phyloP scores from a whole-genome alignment of 2,113 vertebrate species.

The Gila orcuttii region DNA sequence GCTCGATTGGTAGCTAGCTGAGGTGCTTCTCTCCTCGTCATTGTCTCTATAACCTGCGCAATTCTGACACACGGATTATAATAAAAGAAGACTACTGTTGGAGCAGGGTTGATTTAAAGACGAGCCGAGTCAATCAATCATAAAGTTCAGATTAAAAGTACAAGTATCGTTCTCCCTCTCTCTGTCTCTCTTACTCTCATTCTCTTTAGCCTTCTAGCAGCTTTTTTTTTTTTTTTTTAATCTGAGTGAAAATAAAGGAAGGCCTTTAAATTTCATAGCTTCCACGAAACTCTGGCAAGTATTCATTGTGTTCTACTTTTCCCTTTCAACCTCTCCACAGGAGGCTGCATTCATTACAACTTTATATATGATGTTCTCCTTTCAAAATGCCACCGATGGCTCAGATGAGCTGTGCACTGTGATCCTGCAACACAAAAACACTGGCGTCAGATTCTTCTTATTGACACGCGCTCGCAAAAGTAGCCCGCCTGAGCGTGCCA shows the following conservation, averaged over 20 bases:
- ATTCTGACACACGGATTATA: conserved; percentile 70
- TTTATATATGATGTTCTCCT: conserved; percentile 85
- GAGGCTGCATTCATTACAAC: conserved; percentile 82
- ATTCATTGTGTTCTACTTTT: conserved; percentile 80
- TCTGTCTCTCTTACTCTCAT: conserved; percentile 54
- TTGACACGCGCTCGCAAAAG: conserved; percentile 75
- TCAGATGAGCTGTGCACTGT: conserved; percentile 82
- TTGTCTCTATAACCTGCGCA: conserved; percentile 57
- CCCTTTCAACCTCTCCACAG: conserved; percentile 81
- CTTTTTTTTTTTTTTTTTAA: conserved; percentile 71
- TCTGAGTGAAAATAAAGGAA: conserved; percentile 78
- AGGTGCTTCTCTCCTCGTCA: conserved; percentile 50
- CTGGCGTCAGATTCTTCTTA: conserved; percentile 80
- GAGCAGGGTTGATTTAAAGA: conserved; percentile 68
- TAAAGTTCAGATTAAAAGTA: conserved; percentile 74
- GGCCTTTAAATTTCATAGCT: conserved; percentile 83
- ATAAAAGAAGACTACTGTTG: conserved; percentile 72
- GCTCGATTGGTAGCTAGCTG: conserved; percentile 62
- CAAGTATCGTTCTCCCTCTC: conserved; percentile 55
- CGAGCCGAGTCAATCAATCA: conserved; percentile 71
- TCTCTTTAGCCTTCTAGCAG: conserved; percentile 27
- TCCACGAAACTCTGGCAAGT: conserved; percentile 76
- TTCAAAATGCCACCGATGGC: conserved; percentile 85
- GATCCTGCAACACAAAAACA: conserved; percentile 83
- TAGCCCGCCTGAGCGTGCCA: conserved; percentile 52